Base-by-base conservation (phyloP, 1,140 invertebrate species). In the Plectrocnemia conspersa region DNA sequence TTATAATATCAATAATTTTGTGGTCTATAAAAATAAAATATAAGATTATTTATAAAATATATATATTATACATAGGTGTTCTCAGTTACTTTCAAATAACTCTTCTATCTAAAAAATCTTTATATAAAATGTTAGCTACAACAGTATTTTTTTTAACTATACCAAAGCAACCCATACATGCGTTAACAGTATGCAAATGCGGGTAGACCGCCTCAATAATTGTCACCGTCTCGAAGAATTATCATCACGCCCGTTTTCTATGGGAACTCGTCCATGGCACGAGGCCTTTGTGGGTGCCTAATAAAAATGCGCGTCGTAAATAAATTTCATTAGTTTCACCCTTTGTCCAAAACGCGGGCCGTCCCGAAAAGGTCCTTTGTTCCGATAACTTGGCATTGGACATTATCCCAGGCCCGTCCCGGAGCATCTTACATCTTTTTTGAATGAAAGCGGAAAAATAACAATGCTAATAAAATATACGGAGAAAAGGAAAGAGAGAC, bases 381-480 rank as follows among this genome's bases (percentile, higher is more conserved):
- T 54, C 40, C 36, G 50, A 9, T 16, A 45, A 44, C 23, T 42
- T 54, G 27, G 50, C 48, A 52, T 22, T 42, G 40, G 44, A 38
- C 21, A 27, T 29, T 18, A 32, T 24, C 9, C 13, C 19, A n/a
- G n/a, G n/a, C n/a, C n/a, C 15, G 29, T 41, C 23, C 23, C 38
- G 22, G 25, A 53, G 35, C 41, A 25, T 35, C 38, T 54, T 54
- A 23, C 24, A 13, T 13, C 32, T 15, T 40, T 52, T 52, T 52
- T 40, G 49, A 36, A 29, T 21, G 52, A 48, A 18, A 38, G 21
- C 22, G 23, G 27, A 48, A 47, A 44, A 47, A 48, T 47, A 58
- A 58, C 56, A 58, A 53, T 38, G 56, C 44, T 41, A 58, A 58
- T 58, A 52, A 33, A 46, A 58, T 44, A n/a, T n/a, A 42, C n/a